Base-by-base conservation (phyloP, 2,797 vertebrate species). In the Lutjanus argentimaculatus region DNA sequence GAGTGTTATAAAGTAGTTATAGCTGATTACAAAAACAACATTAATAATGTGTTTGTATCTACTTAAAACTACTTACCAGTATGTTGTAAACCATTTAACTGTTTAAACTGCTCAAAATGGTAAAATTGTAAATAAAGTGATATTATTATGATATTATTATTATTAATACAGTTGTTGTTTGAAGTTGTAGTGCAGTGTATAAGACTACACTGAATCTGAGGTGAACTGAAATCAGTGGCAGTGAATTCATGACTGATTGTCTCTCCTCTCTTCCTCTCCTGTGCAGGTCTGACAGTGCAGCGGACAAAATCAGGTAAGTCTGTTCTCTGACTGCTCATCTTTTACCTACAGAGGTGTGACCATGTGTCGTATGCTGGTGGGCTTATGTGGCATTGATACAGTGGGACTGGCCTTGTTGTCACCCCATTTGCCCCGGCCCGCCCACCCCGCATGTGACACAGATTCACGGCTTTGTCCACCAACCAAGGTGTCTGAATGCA, bases 231-330 rank as follows among this genome's bases (percentile, higher is more conserved):
- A 36, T 55, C 36, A 53, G 63, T n/a, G 1, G 2, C 16, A 4
- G 25, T 25, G 25, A 25, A 25, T 25, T 25, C 15, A 8, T 72
- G 17, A 69, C 85, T 86, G 67, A 86, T n/a, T 43, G 40, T 73
- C n/a, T 59, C 15, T 77, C 21, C 30, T 53, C 51, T 79, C 42
- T 51, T 67, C 6, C 30, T 36, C 16, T 71, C 42, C 67, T 77
- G 43, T 82, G 72, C 89, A 96, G 96, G 91, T 95, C 94, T 94
- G 95, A 95, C 92, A 95, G 95, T 93, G 92, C 94, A 90, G 87
- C 94, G 30, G 95, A 96, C 90, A 95, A 94, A 94, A 91, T 95
- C 88, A 92, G 95, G 95, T 96, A 91, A 90, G 94, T 84, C 64
- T 55, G 16, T 14, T 75, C 67, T 55, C 51, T 14, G 15, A 6